Evolutionary conservation across 2,888 invertebrate species (phyloP).

Genomic region (Leptodirus hochenwartii): DNA sequence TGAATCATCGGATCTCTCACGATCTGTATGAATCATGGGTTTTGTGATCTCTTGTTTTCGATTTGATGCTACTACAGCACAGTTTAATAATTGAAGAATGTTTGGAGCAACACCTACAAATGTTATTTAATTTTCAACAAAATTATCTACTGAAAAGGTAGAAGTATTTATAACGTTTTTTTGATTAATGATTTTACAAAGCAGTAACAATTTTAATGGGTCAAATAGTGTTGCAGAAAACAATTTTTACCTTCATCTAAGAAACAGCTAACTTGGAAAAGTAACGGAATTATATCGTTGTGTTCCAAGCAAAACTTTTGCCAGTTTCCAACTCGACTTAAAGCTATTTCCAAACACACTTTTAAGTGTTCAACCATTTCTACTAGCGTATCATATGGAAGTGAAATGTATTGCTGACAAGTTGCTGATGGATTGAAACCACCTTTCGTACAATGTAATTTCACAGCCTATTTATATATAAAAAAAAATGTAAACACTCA

Average conservation of each 20-base stretch:
- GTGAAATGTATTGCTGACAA: slow-evolving; percentile 31
- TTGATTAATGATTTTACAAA: background rate
- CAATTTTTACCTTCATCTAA: slow-evolving; percentile 53
- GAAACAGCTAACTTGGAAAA: slow-evolving; percentile 68
- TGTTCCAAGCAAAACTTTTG: slow-evolving; percentile 69
- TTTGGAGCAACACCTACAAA: slow-evolving; percentile 60
- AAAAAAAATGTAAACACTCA: background rate
- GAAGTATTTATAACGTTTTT: slow-evolving; percentile 3
- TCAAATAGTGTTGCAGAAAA: background rate
- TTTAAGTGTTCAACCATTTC: slow-evolving; percentile 89
- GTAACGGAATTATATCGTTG: slow-evolving; percentile 58
- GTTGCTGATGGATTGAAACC: slow-evolving; percentile 30
- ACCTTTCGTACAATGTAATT: slow-evolving; percentile 34
- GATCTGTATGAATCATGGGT: slow-evolving; percentile 30
- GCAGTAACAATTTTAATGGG: slow-evolving; percentile 1
- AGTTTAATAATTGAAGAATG: slow-evolving; percentile 75
- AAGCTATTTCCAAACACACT: slow-evolving; percentile 83
- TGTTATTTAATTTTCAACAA: too few relatives aligned
- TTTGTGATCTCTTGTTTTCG: slow-evolving; percentile 5
- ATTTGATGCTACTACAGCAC: slow-evolving; percentile 48
- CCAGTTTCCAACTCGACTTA: slow-evolving; percentile 86
- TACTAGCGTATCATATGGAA: slow-evolving; percentile 82
- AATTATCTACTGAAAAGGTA: too few relatives aligned
- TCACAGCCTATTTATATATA: slow-evolving; percentile 25
- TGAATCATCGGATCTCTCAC: slow-evolving; percentile 48